Evolutionary conservation across 2,113 vertebrate genomes (phyloP).

Genomic region (Myrmecophaga tridactyla): DNA sequence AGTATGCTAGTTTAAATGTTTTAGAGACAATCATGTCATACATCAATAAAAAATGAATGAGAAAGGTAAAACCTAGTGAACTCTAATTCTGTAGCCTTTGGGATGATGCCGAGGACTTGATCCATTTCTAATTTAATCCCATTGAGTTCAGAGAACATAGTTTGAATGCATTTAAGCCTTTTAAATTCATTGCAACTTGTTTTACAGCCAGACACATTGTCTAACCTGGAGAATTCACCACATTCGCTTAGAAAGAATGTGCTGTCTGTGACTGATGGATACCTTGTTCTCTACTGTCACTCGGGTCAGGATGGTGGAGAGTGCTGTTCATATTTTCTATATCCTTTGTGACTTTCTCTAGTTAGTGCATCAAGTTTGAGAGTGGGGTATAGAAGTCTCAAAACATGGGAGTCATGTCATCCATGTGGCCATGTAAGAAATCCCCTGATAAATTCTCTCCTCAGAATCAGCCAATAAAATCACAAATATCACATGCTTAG

Average conservation of each 20-base stretch:
- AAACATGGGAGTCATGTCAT: too few relatives aligned
- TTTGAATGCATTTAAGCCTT: not conserved
- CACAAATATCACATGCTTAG: too few relatives aligned
- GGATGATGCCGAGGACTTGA: not conserved
- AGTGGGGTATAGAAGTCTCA: not conserved
- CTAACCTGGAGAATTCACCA: not conserved
- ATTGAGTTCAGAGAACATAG: not conserved
- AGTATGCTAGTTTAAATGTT: not conserved
- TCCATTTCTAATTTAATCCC: constrained; percentile 11
- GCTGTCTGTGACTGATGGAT: not conserved
- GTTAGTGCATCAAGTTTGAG: not conserved
- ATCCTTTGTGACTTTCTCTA: not conserved
- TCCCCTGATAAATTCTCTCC: too few relatives aligned
- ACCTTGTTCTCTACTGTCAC: not conserved
- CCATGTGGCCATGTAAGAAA: too few relatives aligned
- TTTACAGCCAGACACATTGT: not conserved
- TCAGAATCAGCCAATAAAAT: too few relatives aligned
- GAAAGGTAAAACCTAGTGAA: not conserved
- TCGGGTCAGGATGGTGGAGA: not conserved
- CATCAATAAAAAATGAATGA: not conserved
- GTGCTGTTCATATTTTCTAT: not conserved
- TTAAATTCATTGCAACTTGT: not conserved
- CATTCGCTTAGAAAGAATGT: not conserved
- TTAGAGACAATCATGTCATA: not conserved
- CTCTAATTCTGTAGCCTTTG: not conserved